A percentile compares a stretch with the other conserved stretches of the same genome.
phyloP scores from a whole-genome alignment of 1,140 invertebrate genomes.

The Heliconius congener region DNA sequence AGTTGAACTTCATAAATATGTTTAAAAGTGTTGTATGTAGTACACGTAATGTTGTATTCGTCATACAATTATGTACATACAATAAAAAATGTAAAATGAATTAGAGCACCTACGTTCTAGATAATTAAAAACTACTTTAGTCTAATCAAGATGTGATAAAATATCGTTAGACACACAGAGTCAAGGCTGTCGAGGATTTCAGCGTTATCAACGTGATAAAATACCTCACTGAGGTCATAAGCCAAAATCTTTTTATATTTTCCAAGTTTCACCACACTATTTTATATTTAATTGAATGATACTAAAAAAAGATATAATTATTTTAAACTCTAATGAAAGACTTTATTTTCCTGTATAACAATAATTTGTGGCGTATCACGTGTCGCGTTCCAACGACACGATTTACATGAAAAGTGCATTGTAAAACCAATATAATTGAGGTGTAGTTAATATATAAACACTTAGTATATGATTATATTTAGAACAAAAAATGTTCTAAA shows the following conservation, averaged over 20 bases:
- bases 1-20: not conserved
- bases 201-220: constrained; percentile 50
- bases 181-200: constrained; percentile 53
- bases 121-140: constrained; percentile 23
- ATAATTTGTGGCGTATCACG: not conserved
- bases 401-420: constrained; percentile 27
- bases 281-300: too few relatives aligned
- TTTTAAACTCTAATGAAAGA: too few relatives aligned
- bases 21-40: not conserved
- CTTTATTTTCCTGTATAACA: not conserved
- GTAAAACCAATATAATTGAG: constrained; percentile 5
- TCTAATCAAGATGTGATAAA: constrained; percentile 36
- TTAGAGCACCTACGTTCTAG: not conserved
- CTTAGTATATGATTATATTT: not conserved
- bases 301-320: too few relatives aligned
- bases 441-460: not conserved
- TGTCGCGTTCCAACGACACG: constrained; percentile 8
- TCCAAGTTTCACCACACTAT: not conserved
- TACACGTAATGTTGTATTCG: not conserved
- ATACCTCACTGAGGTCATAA: constrained; percentile 32
- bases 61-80: not conserved
- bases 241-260: constrained; percentile 26
- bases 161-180: constrained; percentile 41
- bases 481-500: too few relatives aligned
- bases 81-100: not conserved